Conservation (phyloP, 2,797 vertebrate genomes). For the Harpagifer antarcticus region DNA sequence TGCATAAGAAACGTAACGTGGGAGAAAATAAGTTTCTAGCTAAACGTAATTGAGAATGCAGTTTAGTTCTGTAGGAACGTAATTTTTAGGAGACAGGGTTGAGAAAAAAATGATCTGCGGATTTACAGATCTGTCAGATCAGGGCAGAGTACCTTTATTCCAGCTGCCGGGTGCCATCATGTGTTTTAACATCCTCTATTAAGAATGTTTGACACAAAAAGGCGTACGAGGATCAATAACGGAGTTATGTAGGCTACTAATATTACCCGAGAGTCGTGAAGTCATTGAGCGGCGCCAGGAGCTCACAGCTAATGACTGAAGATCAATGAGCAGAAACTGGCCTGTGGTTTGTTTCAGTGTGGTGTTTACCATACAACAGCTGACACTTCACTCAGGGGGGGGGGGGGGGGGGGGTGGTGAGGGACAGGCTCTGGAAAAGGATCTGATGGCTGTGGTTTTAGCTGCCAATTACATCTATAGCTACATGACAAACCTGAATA, state of each 20-base stretch:
- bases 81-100: too few species aligned
- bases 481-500: conserved; percentile 52
- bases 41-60: too few species aligned
- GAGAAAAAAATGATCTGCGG: too few species aligned
- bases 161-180: background rate
- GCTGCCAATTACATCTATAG: conserved; percentile 65
- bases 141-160: too few species aligned
- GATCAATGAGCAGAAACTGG: conserved; percentile 84
- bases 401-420: conserved; percentile 70
- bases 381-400: conserved; percentile 68
- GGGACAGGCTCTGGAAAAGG: conserved; percentile 55
- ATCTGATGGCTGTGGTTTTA: conserved; percentile 56
- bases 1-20: too few species aligned
- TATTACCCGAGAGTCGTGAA: conserved; percentile 78
- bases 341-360: conserved; percentile 84
- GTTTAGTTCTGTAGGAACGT: too few species aligned
- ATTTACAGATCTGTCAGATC: too few species aligned
- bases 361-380: conserved; percentile 75
- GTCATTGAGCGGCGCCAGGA: conserved; percentile 84
- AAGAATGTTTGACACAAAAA: conserved; percentile 77
- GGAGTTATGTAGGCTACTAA: conserved; percentile 69
- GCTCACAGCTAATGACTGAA: conserved; percentile 86
- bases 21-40: too few species aligned
- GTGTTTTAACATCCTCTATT: conserved; percentile 67
- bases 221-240: conserved; percentile 76